Base-by-base conservation (phyloP, 2,113 vertebrate species). In the Sisor rabdophorus region DNA sequence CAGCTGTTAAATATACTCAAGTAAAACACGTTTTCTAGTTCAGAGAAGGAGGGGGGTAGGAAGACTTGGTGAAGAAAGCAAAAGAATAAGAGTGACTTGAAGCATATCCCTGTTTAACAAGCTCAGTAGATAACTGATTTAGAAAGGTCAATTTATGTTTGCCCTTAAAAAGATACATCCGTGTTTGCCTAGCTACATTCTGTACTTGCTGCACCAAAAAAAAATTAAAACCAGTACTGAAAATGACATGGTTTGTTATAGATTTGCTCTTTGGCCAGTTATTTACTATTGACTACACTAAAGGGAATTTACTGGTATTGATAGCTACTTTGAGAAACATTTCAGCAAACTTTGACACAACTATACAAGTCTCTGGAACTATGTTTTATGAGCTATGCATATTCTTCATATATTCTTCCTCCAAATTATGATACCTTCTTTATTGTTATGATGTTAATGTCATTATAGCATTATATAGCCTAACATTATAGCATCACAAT, bases 131-230 rank as follows among this genome's bases (percentile, higher is more conserved):
- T 67, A n/a, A 53, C 28, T 56, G 17, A 56, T 47, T 67, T 47
- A 47, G 32, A 67, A 55, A 67, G 55, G 30, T 54, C 55, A 67
- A 76, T 44, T 64, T 53, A 69, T 75, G 26, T 81, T 74, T 78
- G 55, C 80, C 47, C 64, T 75, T 60, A 54, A 78, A 78, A 50
- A 44, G 24, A n/a, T 70, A 69, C 73, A 65, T 58, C 50, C 63
- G 17, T 52, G 26, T 47, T 53, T 74, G 60, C 52, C 32, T 54
- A 1, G 47, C 20, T 17, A 22, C 40, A 22, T 69, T 52, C 59
- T 80, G 52, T 63, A 65, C 10, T 40, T n/a, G 1, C 30, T 65
- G n/a, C 30, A 65, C n/a, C 9, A n/a, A n/a, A n/a, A 24, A 20
- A 75, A 75, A 40, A 65, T 75, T 6, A 0, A 0, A 50, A 61